Base-by-base conservation (phyloP, 2,888 invertebrate genomes). In the Leptinotarsa haldemani region DNA sequence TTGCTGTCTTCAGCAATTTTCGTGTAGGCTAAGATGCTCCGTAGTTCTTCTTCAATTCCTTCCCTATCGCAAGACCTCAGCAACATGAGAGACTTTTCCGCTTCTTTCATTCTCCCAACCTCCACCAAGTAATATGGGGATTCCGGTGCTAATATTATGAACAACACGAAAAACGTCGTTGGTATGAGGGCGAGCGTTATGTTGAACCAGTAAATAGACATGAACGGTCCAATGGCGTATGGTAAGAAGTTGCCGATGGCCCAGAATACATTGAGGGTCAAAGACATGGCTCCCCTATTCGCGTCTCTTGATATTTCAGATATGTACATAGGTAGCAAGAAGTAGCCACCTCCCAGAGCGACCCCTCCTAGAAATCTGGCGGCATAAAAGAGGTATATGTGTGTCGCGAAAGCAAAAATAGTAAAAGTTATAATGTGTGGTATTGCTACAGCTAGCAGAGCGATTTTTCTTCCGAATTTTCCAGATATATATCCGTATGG, bases 261-360 rank as follows among this genome's bases (percentile, higher is more conserved):
- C 76, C 94, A 92, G 87, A 94, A 94, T 56, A 92, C 88, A 82
- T 94, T 94, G 73, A 95, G 91, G 74, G 94, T 92, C 1, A 75
- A 75, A 9, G 80, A 76, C 0, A 96, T 88, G 0, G 94, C 92
- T 0, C 96, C 97, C 76, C 97, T 89, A 15, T 92, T 90, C 20
- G 93, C 92, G 74, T 93, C 92, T 88, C 94, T 86, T 1, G 95
- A 91, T 61, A 95, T 93, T 87, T 97, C 97, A 65, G 94, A 94
- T 76, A 95, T 91, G 87, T 96, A 97, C 90, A 95, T 93, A 0
- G 96, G 95, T 0, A 92, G 90, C 1, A 93, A 90, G 0, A 93
- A 92, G 87, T 93, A 94, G 16, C 92, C 88, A 82, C 93, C 91
- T 0, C 94, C 93, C 0, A 92, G 90, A 1, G 91, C 91, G 1